Conservation (phyloP, 1,140 invertebrate genomes). For the Orius insidiosus region DNA sequence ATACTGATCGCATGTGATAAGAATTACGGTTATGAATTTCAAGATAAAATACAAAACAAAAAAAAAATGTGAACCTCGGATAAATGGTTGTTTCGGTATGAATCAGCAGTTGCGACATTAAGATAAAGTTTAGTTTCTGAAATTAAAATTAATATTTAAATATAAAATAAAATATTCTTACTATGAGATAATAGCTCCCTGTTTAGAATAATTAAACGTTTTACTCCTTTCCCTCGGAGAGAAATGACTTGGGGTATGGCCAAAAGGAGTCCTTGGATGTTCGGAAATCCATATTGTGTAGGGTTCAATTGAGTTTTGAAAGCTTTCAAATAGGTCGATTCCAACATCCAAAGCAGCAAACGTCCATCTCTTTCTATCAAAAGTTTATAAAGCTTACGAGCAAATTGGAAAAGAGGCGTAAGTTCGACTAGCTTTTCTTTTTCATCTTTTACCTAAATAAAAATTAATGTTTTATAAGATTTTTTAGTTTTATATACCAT, state of each 20-base stretch:
- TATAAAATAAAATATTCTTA: too few relatives aligned
- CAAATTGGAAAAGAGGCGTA: slow-evolving; percentile 36
- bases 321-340: slow-evolving; percentile 32
- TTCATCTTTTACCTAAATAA: slow-evolving; percentile 8
- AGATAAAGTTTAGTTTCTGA: too few relatives aligned
- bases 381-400: slow-evolving; percentile 35
- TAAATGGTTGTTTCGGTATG: too few relatives aligned
- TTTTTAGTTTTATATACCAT: not conserved
- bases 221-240: slow-evolving; percentile 26
- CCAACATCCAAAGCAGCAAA: slow-evolving; percentile 35
- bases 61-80: too few relatives aligned
- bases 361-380: slow-evolving; percentile 33
- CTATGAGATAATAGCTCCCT: slow-evolving; percentile 23
- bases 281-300: slow-evolving; percentile 36
- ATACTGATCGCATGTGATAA: too few relatives aligned
- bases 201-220: slow-evolving; percentile 28
- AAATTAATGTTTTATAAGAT: not conserved
- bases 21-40: too few relatives aligned
- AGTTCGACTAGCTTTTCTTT: slow-evolving; percentile 31
- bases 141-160: too few relatives aligned
- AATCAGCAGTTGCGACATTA: too few relatives aligned
- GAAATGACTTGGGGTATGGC: slow-evolving; percentile 37
- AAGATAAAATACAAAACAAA: too few relatives aligned
- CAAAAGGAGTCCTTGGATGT: slow-evolving; percentile 31
- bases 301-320: slow-evolving; percentile 35